Percentiles rank a stretch among this genome's conserved stretches.
Conservation (phyloP, 2,113 vertebrate species). For the Halichoeres trimaculatus region DNA sequence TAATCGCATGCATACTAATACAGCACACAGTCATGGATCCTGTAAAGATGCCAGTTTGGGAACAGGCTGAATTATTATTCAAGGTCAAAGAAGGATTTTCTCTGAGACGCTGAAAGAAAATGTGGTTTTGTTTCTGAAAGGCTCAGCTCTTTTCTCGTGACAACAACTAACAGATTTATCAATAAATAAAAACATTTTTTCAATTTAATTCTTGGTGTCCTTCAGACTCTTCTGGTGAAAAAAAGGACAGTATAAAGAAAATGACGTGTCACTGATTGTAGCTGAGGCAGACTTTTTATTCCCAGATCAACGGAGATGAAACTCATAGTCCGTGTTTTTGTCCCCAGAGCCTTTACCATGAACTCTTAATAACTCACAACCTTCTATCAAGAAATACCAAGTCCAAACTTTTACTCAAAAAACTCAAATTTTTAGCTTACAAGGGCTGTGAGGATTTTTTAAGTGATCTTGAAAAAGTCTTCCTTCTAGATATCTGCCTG, state of each 20-base stretch:
- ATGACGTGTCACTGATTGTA: not conserved
- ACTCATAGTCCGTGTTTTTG: not conserved
- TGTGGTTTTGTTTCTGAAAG: not conserved
- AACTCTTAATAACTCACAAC: not conserved
- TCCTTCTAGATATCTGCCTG: too few species aligned
- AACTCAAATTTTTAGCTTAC: too few species aligned
- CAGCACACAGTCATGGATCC: conserved; percentile 22
- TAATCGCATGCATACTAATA: conserved; percentile 40
- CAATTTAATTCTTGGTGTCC: too few species aligned
- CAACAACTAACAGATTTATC: not conserved
- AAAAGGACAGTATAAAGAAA: not conserved
- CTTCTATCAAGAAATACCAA: not conserved
- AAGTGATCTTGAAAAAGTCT: too few species aligned
- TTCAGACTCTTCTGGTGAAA: not conserved
- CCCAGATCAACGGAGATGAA: not conserved
- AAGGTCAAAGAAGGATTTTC: conserved; percentile 31
- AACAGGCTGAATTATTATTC: conserved; percentile 31
- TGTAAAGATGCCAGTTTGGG: conserved; percentile 15
- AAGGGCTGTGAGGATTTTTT: too few species aligned
- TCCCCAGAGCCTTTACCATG: not conserved
- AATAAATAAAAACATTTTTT: too few species aligned
- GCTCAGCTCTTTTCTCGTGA: not conserved
- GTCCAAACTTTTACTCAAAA: too few species aligned
- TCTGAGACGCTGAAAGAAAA: conserved; percentile 8
- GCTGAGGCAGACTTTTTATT: too few species aligned